Evolutionary conservation across 2,888 invertebrate species (phyloP).

Genomic region (Gymnosoma rotundatum): DNA sequence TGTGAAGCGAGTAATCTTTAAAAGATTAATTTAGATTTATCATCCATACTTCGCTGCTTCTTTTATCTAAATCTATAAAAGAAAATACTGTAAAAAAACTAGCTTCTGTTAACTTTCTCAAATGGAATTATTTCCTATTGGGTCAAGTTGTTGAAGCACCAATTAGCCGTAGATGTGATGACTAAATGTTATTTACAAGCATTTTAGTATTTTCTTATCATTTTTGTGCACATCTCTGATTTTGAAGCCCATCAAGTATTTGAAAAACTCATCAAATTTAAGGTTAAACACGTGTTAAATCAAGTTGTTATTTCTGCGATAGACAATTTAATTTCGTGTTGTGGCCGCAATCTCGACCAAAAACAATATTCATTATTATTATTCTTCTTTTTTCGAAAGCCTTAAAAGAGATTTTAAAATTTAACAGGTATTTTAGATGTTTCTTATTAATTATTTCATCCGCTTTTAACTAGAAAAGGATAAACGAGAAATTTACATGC

Average conservation of each 20-base stretch:
- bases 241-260: conserved; percentile 14
- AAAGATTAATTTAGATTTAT: too few species aligned
- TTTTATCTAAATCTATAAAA: too few species aligned
- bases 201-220: background rate
- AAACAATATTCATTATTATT: background rate
- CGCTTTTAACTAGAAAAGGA: too few species aligned
- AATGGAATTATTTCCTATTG: conserved; percentile 11
- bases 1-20: too few species aligned
- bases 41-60: too few species aligned
- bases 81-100: too few species aligned
- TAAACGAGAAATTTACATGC: too few species aligned
- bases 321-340: conserved; percentile 6
- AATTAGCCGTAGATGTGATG: conserved; percentile 34
- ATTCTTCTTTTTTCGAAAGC: too few species aligned
- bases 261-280: conserved; percentile 58
- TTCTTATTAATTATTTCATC: too few species aligned
- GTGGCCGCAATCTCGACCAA: conserved; percentile 19
- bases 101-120: background rate
- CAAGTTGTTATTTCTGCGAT: conserved; percentile 9
- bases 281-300: conserved; percentile 58
- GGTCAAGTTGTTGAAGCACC: background rate
- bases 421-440: too few species aligned
- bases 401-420: too few species aligned
- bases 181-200: conserved; percentile 17
- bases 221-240: conserved; percentile 17